Conservation (phyloP, 2,113 vertebrate genomes). For the Acrocephalus kingi region DNA sequence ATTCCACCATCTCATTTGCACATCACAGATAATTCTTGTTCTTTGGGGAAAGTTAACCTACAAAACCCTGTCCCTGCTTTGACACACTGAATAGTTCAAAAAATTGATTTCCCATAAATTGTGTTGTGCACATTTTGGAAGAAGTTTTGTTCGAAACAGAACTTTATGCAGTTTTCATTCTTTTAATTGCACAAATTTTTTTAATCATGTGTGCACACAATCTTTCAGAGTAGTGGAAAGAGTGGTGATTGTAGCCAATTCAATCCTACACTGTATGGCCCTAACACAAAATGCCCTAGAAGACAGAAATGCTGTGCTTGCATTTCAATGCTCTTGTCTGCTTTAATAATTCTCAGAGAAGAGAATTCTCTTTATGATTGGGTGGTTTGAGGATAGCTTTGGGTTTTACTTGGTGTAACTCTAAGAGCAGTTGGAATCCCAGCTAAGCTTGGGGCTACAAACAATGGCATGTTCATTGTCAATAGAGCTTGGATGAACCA, state of each 20-base stretch:
- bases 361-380: not conserved
- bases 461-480: not conserved
- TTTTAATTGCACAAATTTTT: not conserved
- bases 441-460: not conserved
- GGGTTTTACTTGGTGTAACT: not conserved
- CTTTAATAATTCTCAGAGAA: not conserved
- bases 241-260: not conserved
- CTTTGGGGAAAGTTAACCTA: not conserved
- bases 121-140: not conserved
- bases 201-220: not conserved
- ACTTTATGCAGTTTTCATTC: not conserved
- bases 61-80: not conserved
- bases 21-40: not conserved
- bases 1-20: not conserved
- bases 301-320: not conserved
- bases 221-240: not conserved
- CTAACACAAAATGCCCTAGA: not conserved
- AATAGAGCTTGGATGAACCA: not conserved
- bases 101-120: not conserved
- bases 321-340: not conserved
- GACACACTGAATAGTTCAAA: not conserved
- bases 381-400: not conserved
- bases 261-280: not conserved
- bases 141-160: not conserved
- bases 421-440: not conserved